These are phyloP conservation scores for Hydrophis major DNA, from an alignment of 2,797 vertebrate species.

Conservation along the genomic window DNA sequence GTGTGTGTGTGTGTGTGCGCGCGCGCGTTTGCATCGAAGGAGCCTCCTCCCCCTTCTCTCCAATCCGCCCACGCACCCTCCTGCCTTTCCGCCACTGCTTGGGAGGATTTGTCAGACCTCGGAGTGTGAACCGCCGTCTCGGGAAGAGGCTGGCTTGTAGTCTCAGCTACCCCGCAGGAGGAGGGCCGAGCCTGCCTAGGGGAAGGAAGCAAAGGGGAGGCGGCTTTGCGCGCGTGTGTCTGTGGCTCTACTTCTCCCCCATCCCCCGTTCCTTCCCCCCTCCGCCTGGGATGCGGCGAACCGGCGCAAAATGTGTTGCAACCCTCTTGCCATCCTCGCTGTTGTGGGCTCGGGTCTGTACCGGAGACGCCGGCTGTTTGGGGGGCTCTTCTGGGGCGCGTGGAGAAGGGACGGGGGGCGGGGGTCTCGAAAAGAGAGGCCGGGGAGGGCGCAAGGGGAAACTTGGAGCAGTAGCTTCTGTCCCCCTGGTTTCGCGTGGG, in stretches of 20 bases:
- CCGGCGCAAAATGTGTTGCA: conserved; percentile 49
- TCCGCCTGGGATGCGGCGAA: background rate
- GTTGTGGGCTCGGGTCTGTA: background rate
- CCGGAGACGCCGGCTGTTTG: conserved; percentile 46
- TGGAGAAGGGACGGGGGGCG: background rate
- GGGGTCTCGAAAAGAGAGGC: background rate
- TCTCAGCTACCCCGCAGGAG: background rate
- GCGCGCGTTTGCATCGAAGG: conserved; percentile 27
- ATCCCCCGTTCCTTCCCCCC: too few relatives aligned
- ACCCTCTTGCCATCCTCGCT: background rate
- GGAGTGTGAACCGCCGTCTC: conserved; percentile 49
- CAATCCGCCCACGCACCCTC: background rate
- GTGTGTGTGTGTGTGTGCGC: too few relatives aligned
- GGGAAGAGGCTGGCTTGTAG: background rate
- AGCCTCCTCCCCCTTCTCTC: background rate
- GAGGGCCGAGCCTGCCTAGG: background rate
- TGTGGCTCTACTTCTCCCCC: background rate
- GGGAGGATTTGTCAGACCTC: conserved; percentile 23
- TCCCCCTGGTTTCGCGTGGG: background rate
- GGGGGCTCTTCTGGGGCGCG: conserved; percentile 5
- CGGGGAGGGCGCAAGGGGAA: background rate
- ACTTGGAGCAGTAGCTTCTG: background rate
- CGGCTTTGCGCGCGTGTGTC: background rate
- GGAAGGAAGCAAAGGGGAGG: too few relatives aligned
- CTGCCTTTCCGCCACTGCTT: conserved; percentile 5